Percentiles rank a stretch among this genome's conserved stretches.
These are phyloP conservation scores for Mimas tiliae DNA, from an alignment of 2,888 invertebrate species.

Conservation along the genomic window DNA sequence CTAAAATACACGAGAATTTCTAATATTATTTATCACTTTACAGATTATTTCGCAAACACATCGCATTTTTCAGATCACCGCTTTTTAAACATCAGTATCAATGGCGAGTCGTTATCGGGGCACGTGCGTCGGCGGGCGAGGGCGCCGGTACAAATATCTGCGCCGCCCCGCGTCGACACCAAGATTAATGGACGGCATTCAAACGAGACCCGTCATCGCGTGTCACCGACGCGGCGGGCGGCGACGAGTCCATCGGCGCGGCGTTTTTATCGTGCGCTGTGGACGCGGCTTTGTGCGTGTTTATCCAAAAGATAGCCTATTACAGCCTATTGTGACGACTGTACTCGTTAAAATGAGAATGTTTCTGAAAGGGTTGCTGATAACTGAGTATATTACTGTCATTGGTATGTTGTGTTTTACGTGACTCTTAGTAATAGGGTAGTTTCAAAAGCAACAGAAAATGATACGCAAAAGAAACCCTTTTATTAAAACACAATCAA, in stretches of 20 bases:
- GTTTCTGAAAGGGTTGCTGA: constrained; percentile 13
- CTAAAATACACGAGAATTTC: not conserved
- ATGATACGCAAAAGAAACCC: too few species aligned
- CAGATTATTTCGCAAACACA: constrained; percentile 1
- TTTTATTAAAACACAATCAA: too few species aligned
- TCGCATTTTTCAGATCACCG: constrained; percentile 1
- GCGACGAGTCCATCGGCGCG: constrained; percentile 33
- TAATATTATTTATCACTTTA: not conserved
- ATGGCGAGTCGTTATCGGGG: constrained; percentile 20
- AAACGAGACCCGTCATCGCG: constrained; percentile 22
- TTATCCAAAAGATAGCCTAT: constrained; percentile 1
- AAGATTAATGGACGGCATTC: constrained; percentile 28
- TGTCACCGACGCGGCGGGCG: constrained; percentile 14
- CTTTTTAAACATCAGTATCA: constrained; percentile 17
- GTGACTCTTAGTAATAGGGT: not conserved
- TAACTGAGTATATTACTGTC: not conserved
- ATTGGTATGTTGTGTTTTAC: not conserved
- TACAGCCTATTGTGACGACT: constrained; percentile 7
- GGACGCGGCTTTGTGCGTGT: constrained; percentile 28
- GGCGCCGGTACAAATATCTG: constrained; percentile 6
- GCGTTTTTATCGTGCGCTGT: constrained; percentile 27
- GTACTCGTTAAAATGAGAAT: not conserved
- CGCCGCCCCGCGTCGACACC: constrained; percentile 20
- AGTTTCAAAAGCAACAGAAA: too few species aligned
- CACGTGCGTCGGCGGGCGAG: constrained; percentile 10